Conservation (phyloP, 2,113 vertebrate genomes). For the Oncorhynchus nerka region DNA sequence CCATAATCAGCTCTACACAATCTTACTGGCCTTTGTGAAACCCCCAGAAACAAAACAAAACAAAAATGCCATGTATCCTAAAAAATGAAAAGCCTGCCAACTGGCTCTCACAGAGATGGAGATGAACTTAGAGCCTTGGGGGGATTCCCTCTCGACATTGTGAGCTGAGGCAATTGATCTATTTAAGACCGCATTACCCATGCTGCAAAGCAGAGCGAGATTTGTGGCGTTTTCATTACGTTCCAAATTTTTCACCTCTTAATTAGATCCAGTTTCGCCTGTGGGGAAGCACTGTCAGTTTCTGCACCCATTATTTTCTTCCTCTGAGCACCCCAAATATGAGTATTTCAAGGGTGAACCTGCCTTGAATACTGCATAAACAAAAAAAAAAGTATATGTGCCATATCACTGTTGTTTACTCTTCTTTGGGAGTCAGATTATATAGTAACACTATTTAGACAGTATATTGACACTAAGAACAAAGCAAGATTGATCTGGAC, state of each 20-base stretch:
- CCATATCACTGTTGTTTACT: background rate
- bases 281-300: slow-evolving; percentile 45
- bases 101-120: slow-evolving; percentile 25
- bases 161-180: slow-evolving; percentile 56
- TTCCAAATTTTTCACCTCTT: slow-evolving; percentile 51
- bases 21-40: slow-evolving; percentile 1
- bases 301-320: slow-evolving; percentile 42
- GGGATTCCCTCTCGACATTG: slow-evolving; percentile 60
- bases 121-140: slow-evolving; percentile 54
- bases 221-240: slow-evolving; percentile 63
- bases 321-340: slow-evolving; percentile 36
- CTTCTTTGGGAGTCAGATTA: background rate
- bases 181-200: slow-evolving; percentile 56
- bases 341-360: slow-evolving; percentile 22
- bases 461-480: background rate
- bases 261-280: slow-evolving; percentile 57
- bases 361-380: slow-evolving; percentile 13
- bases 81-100: slow-evolving; percentile 43
- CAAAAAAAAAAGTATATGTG: background rate
- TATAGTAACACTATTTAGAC: background rate
- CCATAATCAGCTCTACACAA: background rate
- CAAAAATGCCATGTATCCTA: background rate
- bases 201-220: slow-evolving; percentile 39
- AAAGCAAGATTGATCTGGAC: background rate
- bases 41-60: background rate